Conservation (phyloP, 2,113 vertebrate genomes). For the Poeciliopsis occidentalis region DNA sequence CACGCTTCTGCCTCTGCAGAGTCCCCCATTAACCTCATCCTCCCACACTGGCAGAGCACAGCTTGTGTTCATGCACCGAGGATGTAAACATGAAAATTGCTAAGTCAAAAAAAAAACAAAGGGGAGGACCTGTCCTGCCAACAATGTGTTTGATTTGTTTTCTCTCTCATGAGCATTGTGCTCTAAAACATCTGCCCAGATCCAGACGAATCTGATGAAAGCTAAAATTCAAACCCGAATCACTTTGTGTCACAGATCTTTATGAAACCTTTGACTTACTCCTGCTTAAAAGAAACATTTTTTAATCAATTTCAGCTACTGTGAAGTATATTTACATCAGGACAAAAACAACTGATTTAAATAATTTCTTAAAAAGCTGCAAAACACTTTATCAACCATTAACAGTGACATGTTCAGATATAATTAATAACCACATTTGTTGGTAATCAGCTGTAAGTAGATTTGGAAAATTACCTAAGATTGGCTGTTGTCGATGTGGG, state of each 20-base stretch:
- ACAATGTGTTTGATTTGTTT: constrained; percentile 29
- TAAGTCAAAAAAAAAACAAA: constrained; percentile 43
- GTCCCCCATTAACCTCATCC: constrained; percentile 59
- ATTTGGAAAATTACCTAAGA: too few species aligned
- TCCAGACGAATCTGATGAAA: constrained; percentile 38
- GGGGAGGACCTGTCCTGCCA: constrained; percentile 46
- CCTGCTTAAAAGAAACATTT: background rate
- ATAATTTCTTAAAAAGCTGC: background rate
- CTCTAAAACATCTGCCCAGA: constrained; percentile 66
- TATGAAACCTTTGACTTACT: background rate
- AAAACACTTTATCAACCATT: background rate
- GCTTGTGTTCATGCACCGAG: constrained; percentile 23
- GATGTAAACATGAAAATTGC: constrained; percentile 49
- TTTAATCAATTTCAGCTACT: background rate
- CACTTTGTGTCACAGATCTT: background rate
- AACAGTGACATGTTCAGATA: background rate
- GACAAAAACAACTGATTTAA: background rate
- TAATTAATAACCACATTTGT: too few species aligned
- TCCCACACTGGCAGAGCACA: constrained; percentile 27
- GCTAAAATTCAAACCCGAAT: constrained; percentile 10
- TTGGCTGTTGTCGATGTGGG: too few species aligned
- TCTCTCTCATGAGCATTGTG: constrained; percentile 49
- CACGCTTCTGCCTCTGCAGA: constrained; percentile 33
- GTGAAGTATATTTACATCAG: background rate
- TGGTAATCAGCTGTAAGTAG: too few species aligned